Base-by-base conservation (phyloP, 2,113 vertebrate species). In the Neolamprologus longior region DNA sequence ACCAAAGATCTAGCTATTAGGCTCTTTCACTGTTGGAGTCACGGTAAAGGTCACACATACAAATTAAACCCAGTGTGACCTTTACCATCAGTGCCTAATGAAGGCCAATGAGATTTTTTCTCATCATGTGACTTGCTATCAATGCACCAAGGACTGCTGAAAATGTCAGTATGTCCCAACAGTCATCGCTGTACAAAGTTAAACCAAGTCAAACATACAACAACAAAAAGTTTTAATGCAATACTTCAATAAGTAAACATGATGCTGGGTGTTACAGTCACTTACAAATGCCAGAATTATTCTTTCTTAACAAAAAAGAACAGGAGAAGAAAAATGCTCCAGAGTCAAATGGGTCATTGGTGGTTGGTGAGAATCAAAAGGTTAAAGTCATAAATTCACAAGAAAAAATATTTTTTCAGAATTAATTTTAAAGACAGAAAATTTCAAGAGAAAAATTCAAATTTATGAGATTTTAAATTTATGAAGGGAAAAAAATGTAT, bases 401-500 rank as follows among this genome's bases (percentile, higher is more conserved):
- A 55, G 53, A 55, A 54, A 54, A 10, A 2, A 11, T 11, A 1
- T 3, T 7, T 7, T 24, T 55, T 55, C n/a, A 54, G n/a, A 53
- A 53, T 50, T 0, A 50, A 52, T 12, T 13, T 13, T 55, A 24
- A 13, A 55, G 53, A 55, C n/a, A 13, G 53, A 55, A 55, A 55
- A 55, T 0, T 24, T 55, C 21, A 55, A 24, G 53, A 4, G 0
- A 24, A 55, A 55, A 4, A 0, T 55, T 24, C 21, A 4, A 55
- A 55, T 24, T 24, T 1, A 11, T 53, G 53, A 54, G 6, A 12
- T 55, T 55, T 55, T 13, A 54, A 12, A 12, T 54, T 55, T 24
- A 55, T 12, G 21, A 54, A 24, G 53, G 53, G n/a, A 4, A 24
- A 54, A 54, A 53, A 6, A 10, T 1, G 0, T 24, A 54, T 54